phyloP scores from a whole-genome alignment of 2,797 vertebrate species.

The Falco novaeseelandiae region DNA sequence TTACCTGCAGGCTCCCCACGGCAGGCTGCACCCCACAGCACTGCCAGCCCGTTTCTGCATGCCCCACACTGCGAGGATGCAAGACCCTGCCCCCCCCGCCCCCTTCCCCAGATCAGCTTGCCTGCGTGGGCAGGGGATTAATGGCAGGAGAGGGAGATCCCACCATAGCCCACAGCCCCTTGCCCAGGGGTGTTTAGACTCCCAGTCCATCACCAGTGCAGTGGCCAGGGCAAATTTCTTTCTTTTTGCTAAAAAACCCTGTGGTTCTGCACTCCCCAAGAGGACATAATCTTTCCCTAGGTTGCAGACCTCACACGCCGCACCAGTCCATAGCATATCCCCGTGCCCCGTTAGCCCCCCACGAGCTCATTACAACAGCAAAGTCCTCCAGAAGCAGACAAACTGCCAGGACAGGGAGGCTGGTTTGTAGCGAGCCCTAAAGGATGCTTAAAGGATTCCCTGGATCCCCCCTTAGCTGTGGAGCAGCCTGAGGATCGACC shows the following conservation, averaged over 20 bases:
- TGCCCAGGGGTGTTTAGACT: not conserved
- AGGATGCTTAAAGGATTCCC: not conserved
- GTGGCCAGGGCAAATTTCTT: not conserved
- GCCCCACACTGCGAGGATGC: not conserved
- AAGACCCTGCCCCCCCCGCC: not conserved
- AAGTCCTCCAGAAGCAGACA: not conserved
- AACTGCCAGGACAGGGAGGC: not conserved
- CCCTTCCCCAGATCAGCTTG: fast-evolving
- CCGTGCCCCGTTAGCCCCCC: not conserved
- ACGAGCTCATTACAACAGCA: not conserved
- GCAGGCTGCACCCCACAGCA: not conserved
- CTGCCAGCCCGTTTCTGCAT: too few species aligned
- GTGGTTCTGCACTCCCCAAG: too few species aligned
- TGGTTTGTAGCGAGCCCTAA: not conserved
- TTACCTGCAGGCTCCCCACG: not conserved
- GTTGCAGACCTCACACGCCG: not conserved
- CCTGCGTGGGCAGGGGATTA: not conserved
- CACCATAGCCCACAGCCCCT: not conserved
- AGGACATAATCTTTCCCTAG: not conserved
- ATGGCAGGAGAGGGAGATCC: not conserved
- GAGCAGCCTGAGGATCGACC: fast-evolving
- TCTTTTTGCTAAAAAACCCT: not conserved
- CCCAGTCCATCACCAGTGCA: fast-evolving
- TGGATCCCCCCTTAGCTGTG: fast-evolving
- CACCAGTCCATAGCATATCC: not conserved